Base-by-base conservation (phyloP, 2,113 vertebrate species). In the Grantiella picta region DNA sequence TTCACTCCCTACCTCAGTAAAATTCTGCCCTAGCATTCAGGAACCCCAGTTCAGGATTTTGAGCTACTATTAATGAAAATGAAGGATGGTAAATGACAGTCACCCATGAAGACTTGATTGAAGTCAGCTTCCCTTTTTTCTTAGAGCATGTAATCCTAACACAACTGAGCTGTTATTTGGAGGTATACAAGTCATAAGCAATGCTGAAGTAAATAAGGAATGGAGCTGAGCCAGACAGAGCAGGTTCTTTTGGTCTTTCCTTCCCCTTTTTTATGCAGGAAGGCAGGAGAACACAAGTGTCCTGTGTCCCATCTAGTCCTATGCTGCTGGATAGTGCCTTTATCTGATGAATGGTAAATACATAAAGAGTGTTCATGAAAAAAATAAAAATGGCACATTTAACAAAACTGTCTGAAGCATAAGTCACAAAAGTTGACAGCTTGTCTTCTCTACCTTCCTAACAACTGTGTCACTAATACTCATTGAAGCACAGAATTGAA, bases 401-500 rank as follows among this genome's bases (percentile, higher is more conserved):
- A 91, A 86, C 15, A 6, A 47, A 83, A 63, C 31, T 76, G 35
- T 59, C 65, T 95, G 82, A 87, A 94, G 81, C 44, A 14, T 75
- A 92, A 86, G 82, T 91, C 79, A 93, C 79, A 96, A 82, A 92
- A 92, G 76, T 50, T 96, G 95, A 77, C 93, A 95, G 70, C 75
- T 90, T 78, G 82, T 95, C 90, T 89, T 92, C 68, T 82, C 56
- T 35, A 56, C 78, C 45, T 76, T 85, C 68, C 86, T 85, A 77
- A 89, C 29, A 16, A 63, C 84, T 69, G 64, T 96, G 89, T 96
- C 89, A 52, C 85, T 95, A 86, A 90, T 80, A 90, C 33, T 94
- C 83, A 87, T 87, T 95, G 92, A 85, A 91, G 95, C 89, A 56
- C 56, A 86, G 90, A 87, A 82, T 56, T 92, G 83, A 97, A 95